Evolutionary conservation across 1,140 invertebrate species (phyloP).

Genomic region (Probaryconus sp.): DNA sequence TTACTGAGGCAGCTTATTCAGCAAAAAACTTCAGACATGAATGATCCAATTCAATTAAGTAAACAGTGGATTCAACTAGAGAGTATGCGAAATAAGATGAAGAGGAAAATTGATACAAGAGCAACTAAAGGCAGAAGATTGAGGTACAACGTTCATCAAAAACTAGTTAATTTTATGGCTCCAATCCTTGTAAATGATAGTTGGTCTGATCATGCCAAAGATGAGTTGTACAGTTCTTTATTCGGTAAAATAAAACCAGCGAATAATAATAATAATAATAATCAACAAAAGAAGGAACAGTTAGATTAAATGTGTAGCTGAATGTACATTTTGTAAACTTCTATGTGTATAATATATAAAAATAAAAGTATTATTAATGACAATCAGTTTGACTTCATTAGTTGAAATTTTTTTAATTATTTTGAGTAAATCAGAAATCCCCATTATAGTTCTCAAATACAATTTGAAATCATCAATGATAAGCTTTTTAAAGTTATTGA

Average conservation of each 20-base stretch:
- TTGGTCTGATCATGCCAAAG: constrained; percentile 88
- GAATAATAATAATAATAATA: constrained; percentile 6
- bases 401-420: too few relatives aligned
- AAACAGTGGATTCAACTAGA: constrained; percentile 94
- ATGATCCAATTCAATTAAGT: constrained; percentile 88
- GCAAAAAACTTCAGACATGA: constrained; percentile 88
- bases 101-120: constrained; percentile 92
- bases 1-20: constrained; percentile 94
- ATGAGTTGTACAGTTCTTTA: constrained; percentile 89
- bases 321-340: constrained; percentile 1
- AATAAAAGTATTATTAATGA: constrained; percentile 7
- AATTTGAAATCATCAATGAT: too few relatives aligned
- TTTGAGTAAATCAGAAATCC: too few relatives aligned
- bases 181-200: constrained; percentile 82
- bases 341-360: not conserved
- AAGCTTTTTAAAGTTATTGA: too few relatives aligned
- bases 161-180: constrained; percentile 96
- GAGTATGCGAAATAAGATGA: constrained; percentile 92
- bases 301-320: constrained; percentile 7
- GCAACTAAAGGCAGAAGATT: constrained; percentile 95
- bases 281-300: not conserved
- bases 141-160: constrained; percentile 93
- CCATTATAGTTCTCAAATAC: too few relatives aligned
- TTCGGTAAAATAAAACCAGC: constrained; percentile 83
- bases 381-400: not conserved